Conservation (phyloP, 2,113 vertebrate genomes). For the Cacatua alba region DNA sequence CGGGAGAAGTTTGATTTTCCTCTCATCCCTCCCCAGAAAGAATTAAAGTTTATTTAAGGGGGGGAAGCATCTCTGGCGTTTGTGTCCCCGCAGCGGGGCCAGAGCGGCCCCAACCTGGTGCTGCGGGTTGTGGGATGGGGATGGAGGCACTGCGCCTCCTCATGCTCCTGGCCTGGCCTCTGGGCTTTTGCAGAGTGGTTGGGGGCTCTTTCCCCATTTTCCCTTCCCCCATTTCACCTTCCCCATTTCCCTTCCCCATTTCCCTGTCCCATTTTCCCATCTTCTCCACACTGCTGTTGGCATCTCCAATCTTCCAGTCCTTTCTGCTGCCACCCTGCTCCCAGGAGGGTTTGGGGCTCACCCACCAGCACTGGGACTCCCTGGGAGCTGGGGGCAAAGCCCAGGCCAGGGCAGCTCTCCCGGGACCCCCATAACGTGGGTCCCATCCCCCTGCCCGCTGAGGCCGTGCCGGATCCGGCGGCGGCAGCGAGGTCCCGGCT, state of each 20-base stretch:
- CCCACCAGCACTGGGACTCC: background rate
- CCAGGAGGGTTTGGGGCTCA: background rate
- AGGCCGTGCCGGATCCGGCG: background rate
- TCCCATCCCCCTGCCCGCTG: background rate
- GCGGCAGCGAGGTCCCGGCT: background rate
- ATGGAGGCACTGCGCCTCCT: background rate
- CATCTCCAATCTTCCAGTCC: background rate
- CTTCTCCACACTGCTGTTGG: background rate
- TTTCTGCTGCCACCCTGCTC: rapidly evolving
- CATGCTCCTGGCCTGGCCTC: background rate
- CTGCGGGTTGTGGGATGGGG: background rate
- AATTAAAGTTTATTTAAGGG: slow-evolving; percentile 60
- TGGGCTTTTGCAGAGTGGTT: rapidly evolving
- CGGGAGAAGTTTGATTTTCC: slow-evolving; percentile 38
- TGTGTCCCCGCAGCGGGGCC: rapidly evolving
- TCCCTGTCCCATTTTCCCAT: background rate
- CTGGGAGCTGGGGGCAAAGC: background rate
- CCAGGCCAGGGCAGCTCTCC: background rate
- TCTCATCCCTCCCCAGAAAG: background rate
- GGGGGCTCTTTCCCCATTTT: background rate
- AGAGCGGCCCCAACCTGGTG: background rate
- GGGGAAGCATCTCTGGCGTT: background rate
- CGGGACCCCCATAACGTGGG: background rate
- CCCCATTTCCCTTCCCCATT: background rate
- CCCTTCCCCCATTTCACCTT: background rate